Base-by-base conservation (phyloP, 1,140 invertebrate genomes). In the Ctenoplectra terminalis region DNA sequence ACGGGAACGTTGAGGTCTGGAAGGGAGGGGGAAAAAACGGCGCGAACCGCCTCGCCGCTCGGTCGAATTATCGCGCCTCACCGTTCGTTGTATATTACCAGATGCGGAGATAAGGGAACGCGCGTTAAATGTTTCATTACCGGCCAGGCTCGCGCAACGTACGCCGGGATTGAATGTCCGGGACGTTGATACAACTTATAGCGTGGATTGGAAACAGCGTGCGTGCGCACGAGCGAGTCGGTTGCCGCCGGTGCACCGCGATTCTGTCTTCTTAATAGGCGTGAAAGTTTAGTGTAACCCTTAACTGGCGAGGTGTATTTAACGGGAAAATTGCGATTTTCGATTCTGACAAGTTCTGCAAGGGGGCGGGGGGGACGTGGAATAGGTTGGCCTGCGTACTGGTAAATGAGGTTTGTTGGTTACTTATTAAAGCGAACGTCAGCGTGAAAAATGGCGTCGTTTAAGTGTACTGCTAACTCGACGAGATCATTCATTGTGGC, bases 1-100 rank as follows among this genome's bases (percentile, higher is more conserved):
- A 61, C 67, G 67, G 76, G 66, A 60, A 60, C 67, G 40, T 40
- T 52, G 50, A 29, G 4, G 1, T 2, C 11, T 17, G 8, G 63
- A 4, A 23, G 2, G 34, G 43, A 43, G 2, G 50, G 34, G 46
- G 37, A 43, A 64, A 26, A 54, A 86, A 76, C 78, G 67, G 3
- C 43, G 37, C 34, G 37, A 29, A 71, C n/a, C 50, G 56, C 66
- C 3, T 6, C 43, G 66, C 54, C 34, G 40, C 56, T 20, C 60
- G 46, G 20, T 50, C 80, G 78, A 86, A 82, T 86, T 73, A 85
- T 66, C 48, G 60, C 71, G 52, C 72, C 66, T 78, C 66, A 13
- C 31, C 20, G 79, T 85, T 72, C 74, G 37, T 79, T 82, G 74
- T 86, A 81, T 85, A 76, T 85, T 85, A 48, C 58, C n/a, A 85